Conservation (phyloP, 2,113 vertebrate species). For the Lanius ludovicianus region DNA sequence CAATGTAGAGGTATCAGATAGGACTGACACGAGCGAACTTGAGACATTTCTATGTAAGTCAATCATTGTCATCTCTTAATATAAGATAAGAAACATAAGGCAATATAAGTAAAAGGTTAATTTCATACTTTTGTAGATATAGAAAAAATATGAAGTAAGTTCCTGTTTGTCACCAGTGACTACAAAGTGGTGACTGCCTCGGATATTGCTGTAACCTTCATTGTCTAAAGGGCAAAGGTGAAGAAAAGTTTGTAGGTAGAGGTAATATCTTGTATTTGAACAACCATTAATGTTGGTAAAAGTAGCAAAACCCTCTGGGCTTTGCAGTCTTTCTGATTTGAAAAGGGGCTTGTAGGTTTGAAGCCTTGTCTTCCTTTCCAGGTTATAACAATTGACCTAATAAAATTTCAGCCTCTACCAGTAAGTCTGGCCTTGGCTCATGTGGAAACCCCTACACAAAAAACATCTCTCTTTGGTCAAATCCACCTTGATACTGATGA, state of each 20-base stretch:
- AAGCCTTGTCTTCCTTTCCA: not conserved
- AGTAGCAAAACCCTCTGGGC: not conserved
- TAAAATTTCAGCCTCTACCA: not conserved
- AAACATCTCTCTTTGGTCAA: not conserved
- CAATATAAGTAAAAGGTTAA: not conserved
- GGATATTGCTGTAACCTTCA: not conserved
- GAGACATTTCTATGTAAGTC: not conserved
- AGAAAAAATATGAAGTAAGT: not conserved
- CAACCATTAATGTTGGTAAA: not conserved
- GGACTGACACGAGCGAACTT: not conserved
- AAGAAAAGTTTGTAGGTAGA: not conserved
- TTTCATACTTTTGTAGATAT: not conserved
- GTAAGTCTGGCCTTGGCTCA: not conserved
- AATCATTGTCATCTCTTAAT: not conserved
- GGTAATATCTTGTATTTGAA: not conserved
- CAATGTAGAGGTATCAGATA: not conserved
- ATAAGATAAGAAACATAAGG: not conserved
- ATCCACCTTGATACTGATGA: not conserved
- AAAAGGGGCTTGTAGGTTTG: not conserved
- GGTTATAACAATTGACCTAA: not conserved
- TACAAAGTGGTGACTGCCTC: not conserved
- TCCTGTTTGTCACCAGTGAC: not conserved
- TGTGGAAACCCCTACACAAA: not conserved
- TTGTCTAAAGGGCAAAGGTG: not conserved
- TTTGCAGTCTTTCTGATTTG: not conserved